A percentile compares a stretch with the other conserved stretches of the same genome.
These are phyloP conservation scores for Carettochelys insculpta DNA, from an alignment of 2,113 vertebrate genomes.

Conservation along the genomic window DNA sequence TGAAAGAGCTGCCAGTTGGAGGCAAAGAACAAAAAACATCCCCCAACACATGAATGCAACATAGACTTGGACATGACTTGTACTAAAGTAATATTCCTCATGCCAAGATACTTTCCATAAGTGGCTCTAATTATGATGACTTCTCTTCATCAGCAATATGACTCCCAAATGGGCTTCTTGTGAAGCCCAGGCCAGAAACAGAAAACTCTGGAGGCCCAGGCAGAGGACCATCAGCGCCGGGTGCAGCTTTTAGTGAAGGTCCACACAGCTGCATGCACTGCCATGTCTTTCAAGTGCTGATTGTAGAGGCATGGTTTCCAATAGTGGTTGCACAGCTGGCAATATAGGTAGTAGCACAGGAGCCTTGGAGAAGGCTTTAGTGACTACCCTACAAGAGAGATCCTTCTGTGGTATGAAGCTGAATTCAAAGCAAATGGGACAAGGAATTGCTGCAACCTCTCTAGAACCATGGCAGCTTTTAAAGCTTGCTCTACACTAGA, in stretches of 20 bases:
- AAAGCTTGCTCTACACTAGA: too few relatives aligned
- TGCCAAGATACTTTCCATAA: neutral
- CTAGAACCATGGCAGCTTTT: neutral
- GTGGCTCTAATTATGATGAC: neutral
- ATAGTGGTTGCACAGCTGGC: neutral
- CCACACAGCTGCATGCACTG: neutral
- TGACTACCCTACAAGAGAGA: neutral
- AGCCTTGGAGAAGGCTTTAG: neutral
- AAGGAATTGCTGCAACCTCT: neutral
- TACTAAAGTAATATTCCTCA: neutral
- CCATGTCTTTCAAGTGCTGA: neutral
- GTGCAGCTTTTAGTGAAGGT: neutral
- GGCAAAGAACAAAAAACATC: neutral
- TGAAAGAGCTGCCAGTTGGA: neutral
- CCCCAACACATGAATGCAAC: neutral
- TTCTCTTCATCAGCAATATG: neutral
- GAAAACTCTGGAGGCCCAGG: neutral
- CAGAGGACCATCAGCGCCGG: neutral
- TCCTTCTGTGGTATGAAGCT: neutral
- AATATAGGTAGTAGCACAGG: neutral
- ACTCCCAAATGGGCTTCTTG: neutral
- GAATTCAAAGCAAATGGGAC: neutral
- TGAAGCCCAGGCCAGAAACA: neutral
- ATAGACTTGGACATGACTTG: neutral
- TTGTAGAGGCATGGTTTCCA: neutral